A percentile compares a stretch with the other conserved stretches of the same genome.
phyloP scores from a whole-genome alignment of 2,888 invertebrate species.

The Catocala fraxini region DNA sequence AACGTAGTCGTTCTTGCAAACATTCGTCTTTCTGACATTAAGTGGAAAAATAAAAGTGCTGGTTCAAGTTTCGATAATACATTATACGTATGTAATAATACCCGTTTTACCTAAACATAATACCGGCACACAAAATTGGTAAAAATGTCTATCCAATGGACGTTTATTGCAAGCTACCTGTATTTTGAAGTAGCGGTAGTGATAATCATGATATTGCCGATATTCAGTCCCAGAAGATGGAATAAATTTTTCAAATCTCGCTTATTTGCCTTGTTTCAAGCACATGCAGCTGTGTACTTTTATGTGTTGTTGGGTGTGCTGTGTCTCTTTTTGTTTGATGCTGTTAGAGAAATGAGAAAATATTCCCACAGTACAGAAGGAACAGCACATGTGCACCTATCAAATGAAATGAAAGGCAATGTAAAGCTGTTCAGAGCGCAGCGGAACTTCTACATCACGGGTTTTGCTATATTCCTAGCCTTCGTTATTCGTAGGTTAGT shows the following conservation, averaged over 20 bases:
- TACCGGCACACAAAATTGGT: conserved; percentile 6
- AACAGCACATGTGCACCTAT: conserved; percentile 75
- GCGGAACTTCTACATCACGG: conserved; percentile 93
- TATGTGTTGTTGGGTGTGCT: conserved; percentile 88
- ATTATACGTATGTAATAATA: too few relatives aligned
- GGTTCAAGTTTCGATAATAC: too few relatives aligned
- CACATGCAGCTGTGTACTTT: conserved; percentile 90
- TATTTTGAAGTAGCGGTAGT: conserved; percentile 91
- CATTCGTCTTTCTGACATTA: too few relatives aligned
- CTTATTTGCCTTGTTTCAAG: conserved; percentile 88
- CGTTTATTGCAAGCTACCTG: conserved; percentile 91
- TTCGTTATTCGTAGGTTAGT: conserved; percentile 90
- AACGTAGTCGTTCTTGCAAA: too few relatives aligned
- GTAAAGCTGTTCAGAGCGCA: conserved; percentile 93
- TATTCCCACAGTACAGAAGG: conserved; percentile 86
- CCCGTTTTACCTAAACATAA: not conserved
- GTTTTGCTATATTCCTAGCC: conserved; percentile 91
- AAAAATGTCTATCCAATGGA: conserved; percentile 94
- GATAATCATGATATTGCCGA: conserved; percentile 89
- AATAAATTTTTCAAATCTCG: conserved; percentile 92
- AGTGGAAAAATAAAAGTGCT: too few relatives aligned
- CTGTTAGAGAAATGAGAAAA: conserved; percentile 91
- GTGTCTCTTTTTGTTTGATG: conserved; percentile 90
- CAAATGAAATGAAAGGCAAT: conserved; percentile 89
- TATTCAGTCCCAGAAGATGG: conserved; percentile 93